These are phyloP conservation scores for Hydroisotoma schaefferi DNA, from an alignment of 2,888 invertebrate species.

Conservation along the genomic window DNA sequence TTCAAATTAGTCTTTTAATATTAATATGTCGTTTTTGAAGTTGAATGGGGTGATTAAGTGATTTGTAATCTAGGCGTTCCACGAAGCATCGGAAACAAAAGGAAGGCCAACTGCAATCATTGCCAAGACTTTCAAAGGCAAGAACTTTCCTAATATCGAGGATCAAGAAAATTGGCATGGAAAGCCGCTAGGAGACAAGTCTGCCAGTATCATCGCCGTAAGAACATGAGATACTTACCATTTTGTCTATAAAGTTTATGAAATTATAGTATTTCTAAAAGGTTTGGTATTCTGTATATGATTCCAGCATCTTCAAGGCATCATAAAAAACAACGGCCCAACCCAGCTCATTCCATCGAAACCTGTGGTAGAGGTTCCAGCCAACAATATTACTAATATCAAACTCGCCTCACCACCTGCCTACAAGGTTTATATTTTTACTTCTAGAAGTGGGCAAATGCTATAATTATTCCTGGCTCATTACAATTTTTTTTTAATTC, in stretches of 20 bases:
- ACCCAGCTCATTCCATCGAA: slow-evolving; percentile 62
- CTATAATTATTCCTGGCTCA: neutral
- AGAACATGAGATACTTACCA: slow-evolving; percentile 10
- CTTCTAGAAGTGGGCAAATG: neutral
- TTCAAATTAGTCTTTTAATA: neutral
- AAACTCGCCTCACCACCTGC: slow-evolving; percentile 73
- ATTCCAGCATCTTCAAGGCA: slow-evolving; percentile 61
- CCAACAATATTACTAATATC: slow-evolving; percentile 68
- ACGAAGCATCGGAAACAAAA: slow-evolving; percentile 68
- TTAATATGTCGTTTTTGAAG: neutral
- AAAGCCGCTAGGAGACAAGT: slow-evolving; percentile 83
- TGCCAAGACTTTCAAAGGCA: slow-evolving; percentile 95
- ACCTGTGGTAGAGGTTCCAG: slow-evolving; percentile 67
- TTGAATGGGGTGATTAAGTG: neutral
- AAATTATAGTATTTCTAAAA: no score
- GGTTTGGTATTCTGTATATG: slow-evolving; percentile 32
- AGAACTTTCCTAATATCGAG: slow-evolving; percentile 82
- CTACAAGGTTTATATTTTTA: slow-evolving; percentile 61
- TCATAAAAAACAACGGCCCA: slow-evolving; percentile 66
- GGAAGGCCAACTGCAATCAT: slow-evolving; percentile 88
- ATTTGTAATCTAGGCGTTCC: slow-evolving; percentile 62
- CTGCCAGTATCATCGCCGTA: slow-evolving; percentile 64
- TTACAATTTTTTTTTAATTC: neutral
- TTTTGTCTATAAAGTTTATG: neutral
- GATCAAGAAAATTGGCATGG: slow-evolving; percentile 97